These are phyloP conservation scores for Sus cebifrons DNA, from an alignment of 2,797 vertebrate species.

Conservation along the genomic window DNA sequence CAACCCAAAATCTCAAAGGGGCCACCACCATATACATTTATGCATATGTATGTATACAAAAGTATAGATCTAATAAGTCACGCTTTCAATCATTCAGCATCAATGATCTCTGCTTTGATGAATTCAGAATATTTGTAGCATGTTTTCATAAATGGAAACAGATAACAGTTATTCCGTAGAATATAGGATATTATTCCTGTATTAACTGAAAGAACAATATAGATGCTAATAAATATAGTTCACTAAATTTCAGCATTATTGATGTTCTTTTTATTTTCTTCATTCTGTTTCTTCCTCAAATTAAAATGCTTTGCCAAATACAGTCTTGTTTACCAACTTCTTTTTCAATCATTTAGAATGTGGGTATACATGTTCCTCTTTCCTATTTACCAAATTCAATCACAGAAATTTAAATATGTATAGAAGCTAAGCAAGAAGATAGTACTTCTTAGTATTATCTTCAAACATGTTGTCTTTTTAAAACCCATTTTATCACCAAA, in stretches of 20 bases:
- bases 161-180: not conserved
- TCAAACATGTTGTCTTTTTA: constrained; percentile 3
- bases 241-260: not conserved
- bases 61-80: not conserved
- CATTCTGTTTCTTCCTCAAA: constrained; percentile 47
- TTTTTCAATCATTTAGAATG: constrained; percentile 65
- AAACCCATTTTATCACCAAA: constrained; percentile 56
- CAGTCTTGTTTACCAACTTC: constrained; percentile 43
- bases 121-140: constrained; percentile 63
- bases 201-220: constrained; percentile 15
- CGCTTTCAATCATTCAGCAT: not conserved
- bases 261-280: constrained; percentile 19
- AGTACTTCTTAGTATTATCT: not conserved
- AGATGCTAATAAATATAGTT: constrained; percentile 27
- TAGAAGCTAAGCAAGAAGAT: constrained; percentile 34
- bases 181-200: not conserved
- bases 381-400: constrained; percentile 64
- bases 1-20: not conserved
- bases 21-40: not conserved
- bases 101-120: constrained; percentile 32
- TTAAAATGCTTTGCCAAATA: constrained; percentile 62
- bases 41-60: not conserved
- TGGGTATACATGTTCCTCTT: constrained; percentile 10
- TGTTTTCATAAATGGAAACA: constrained; percentile 51
- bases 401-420: constrained; percentile 28